Evolutionary conservation across 2,797 vertebrate genomes (phyloP), one percentile per base, ranked within the genome.

Genomic region (Halcyon chelicuti): DNA sequence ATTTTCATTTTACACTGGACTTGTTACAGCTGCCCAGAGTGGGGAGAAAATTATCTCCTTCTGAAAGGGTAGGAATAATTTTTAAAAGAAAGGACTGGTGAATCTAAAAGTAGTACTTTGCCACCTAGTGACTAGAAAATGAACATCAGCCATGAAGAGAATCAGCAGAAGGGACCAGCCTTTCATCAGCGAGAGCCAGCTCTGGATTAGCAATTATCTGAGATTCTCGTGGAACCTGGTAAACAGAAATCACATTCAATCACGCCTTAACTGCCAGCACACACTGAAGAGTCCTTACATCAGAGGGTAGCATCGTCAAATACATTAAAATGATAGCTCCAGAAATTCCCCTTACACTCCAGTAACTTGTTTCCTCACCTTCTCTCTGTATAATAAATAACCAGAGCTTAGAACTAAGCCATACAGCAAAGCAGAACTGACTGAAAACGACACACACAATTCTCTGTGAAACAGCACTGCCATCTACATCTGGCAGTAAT

Each of bases 121-220:
- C 94, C 96, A 94, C 86, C 96, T 97, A 96, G 96, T 76, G 96
- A 92, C 81, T 28, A 67, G 63, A 96, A 91, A 66, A 77, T 33
- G 95, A 86, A 97, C 96, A 87, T 82, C 86, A 83, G 12, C 54
- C 1, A 0, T n/a, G 52, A 92, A 79, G 39, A 93, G 88, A 93
- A 93, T 42, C 21, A 66, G 76, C 46, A 66, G 54, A 78, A 78
- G 28, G 31, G 13, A n/a, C 21, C 13, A 44, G 47, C 44, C 40
- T 71, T 91, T 90, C 75, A 81, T 44, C 58, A 90, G 57, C 0
- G 0, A 89, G 65, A 66, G 49, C 25, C 79, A 73, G 49, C 60
- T 74, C 44, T 61, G 47, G 21, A 60, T 10, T 76, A 77, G 14
- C 88, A 93, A 74, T 95, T 96, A 93, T 46, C 87, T 4, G 11